These are phyloP conservation scores for Sebastes nivosus DNA, from an alignment of 2,797 vertebrate genomes.

Conservation along the genomic window DNA sequence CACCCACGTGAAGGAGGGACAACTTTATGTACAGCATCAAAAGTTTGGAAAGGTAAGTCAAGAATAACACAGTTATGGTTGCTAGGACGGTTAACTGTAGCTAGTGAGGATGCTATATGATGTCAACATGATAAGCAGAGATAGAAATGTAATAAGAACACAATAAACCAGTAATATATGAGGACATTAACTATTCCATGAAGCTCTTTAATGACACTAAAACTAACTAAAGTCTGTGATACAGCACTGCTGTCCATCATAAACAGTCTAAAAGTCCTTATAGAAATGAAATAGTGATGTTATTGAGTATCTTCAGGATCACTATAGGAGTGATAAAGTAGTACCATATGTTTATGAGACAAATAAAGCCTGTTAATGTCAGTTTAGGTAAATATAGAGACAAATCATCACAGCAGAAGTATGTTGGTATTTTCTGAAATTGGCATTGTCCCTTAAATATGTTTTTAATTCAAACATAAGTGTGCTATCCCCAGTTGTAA, in stretches of 20 bases:
- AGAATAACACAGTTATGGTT: neutral
- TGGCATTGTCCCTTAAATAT: neutral
- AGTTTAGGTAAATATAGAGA: neutral
- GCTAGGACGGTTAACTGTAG: neutral
- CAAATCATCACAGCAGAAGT: too few species aligned
- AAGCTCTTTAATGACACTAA: neutral
- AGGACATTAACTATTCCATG: neutral
- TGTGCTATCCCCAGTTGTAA: neutral
- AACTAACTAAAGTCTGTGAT: neutral
- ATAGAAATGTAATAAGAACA: too few species aligned
- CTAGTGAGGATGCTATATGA: neutral
- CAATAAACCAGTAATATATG: neutral
- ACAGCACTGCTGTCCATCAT: neutral
- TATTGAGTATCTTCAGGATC: neutral
- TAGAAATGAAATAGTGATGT: neutral
- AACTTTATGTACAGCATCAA: conserved; percentile 85
- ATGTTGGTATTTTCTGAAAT: neutral
- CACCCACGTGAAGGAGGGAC: conserved; percentile 85
- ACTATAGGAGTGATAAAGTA: neutral
- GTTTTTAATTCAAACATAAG: neutral
- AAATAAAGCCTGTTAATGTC: neutral
- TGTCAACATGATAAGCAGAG: neutral
- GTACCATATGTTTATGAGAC: neutral
- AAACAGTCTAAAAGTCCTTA: neutral
- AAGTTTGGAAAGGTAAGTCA: conserved; percentile 87